Conservation (phyloP, 2,888 invertebrate species). For the Hanleya hanleyi region DNA sequence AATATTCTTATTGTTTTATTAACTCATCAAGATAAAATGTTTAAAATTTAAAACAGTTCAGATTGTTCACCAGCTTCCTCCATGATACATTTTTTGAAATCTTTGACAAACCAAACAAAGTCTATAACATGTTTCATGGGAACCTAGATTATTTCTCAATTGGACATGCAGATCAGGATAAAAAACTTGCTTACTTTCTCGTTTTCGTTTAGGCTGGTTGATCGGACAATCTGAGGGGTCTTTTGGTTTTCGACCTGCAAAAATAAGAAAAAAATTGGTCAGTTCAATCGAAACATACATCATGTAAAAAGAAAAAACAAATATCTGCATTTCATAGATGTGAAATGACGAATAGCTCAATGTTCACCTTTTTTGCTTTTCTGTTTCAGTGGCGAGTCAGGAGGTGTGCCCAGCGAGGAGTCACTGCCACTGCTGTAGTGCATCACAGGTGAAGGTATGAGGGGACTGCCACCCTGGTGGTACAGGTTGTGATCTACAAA, state of each 20-base stretch:
- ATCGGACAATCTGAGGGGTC: slow-evolving; percentile 71
- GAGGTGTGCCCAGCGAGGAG: slow-evolving; percentile 39
- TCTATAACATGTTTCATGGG: too few species aligned
- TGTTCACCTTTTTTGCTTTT: slow-evolving; percentile 59
- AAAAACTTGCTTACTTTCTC: slow-evolving; percentile 80
- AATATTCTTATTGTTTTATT: too few species aligned
- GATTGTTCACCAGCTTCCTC: too few species aligned
- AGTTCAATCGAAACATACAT: too few species aligned
- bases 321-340: too few species aligned
- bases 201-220: slow-evolving; percentile 78
- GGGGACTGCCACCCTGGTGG: background rate
- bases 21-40: too few species aligned
- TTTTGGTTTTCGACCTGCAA: slow-evolving; percentile 79
- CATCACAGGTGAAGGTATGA: background rate
- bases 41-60: too few species aligned
- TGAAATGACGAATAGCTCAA: too few species aligned
- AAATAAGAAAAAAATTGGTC: slow-evolving; percentile 18
- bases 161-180: background rate
- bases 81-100: too few species aligned
- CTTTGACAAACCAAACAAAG: too few species aligned
- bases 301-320: too few species aligned
- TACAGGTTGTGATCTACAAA: background rate
- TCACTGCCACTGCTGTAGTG: background rate
- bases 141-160: too few species aligned
- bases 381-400: slow-evolving; percentile 52